Evolutionary conservation across 2,113 vertebrate species (phyloP), one percentile per base, ranked within the genome.

Genomic region (Pycnonotus jocosus): DNA sequence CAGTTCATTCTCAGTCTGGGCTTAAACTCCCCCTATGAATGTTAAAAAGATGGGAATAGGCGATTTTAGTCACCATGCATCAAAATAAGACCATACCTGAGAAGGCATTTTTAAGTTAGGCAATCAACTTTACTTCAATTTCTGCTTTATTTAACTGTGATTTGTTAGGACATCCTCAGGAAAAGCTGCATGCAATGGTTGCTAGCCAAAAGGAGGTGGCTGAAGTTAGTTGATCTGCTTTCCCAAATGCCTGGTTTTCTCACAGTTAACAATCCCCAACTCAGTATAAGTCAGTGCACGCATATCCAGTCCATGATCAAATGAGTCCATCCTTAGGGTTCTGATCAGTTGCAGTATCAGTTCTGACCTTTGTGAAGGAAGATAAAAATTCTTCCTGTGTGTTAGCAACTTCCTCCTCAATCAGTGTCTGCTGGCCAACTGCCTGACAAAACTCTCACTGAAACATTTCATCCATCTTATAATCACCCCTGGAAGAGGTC

Each of bases 21-120:
- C 2, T 58, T 45, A 54, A 54, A 70, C 17, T 3, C 7, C 4
- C 7, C 0, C 18, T 5, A 12, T 1, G 2, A 56, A 35, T 13
- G 8, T 30, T 45, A 60, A 60, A 68, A 82, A 78, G 7, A 35
- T 30, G 8, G 15, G 16, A 62, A 71, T 12, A 56, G 20, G 3
- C 0, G 0, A 56, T 30, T 82, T 81, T 38, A 62, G n/a, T 54
- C 53, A 66, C 22, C 64, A 10, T 0, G 1, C 1, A 2, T 35
- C 16, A 47, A 81, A 35, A 18, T 20, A 61, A 38, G 9, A 9
- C 14, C 23, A 35, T 5, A 38, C 6, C 11, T 37, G 19, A 73
- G 42, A 79, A 50, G 21, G 15, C 7, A 72, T 31, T 60, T 73
- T 73, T 60, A 62, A 23, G 20, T 35, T 27, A 56, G 23, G 10